Percentiles rank a stretch among this genome's conserved stretches.
Conservation (phyloP, 2,888 invertebrate species). For the Hylaea fasciaria region DNA sequence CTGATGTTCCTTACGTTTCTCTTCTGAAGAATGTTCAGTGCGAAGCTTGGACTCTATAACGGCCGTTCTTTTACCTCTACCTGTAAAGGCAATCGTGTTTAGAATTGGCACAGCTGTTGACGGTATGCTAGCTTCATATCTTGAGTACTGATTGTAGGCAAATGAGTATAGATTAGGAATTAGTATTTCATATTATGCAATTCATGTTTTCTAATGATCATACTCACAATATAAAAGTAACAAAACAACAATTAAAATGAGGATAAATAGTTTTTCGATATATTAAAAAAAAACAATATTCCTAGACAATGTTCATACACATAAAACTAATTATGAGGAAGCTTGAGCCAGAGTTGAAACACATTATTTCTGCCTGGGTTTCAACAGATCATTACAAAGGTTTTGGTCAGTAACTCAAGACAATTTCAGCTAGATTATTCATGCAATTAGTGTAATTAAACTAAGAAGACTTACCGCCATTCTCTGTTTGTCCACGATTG, state of each 20-base stretch:
- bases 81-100: constrained; percentile 53
- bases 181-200: not conserved
- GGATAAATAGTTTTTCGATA: too few relatives aligned
- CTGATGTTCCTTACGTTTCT: constrained; percentile 98
- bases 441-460: constrained; percentile 45
- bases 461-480: constrained; percentile 76
- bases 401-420: constrained; percentile 6
- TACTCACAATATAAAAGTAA: not conserved
- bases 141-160: constrained; percentile 11
- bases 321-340: too few relatives aligned
- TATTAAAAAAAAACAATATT: too few relatives aligned
- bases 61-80: constrained; percentile 93
- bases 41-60: constrained; percentile 97
- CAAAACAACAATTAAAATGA: not conserved
- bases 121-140: constrained; percentile 8
- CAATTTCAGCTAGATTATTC: constrained; percentile 12
- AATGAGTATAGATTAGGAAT: not conserved
- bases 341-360: not conserved
- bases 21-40: constrained; percentile 97
- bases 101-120: constrained; percentile 3
- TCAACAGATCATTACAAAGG: not conserved
- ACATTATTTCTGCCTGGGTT: not conserved
- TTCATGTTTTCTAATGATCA: not conserved
- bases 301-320: too few relatives aligned
- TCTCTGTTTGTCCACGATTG: constrained; percentile 74